Evolutionary conservation across 2,797 vertebrate species (phyloP), one percentile per base, ranked within the genome.

Genomic region (Dryobates pubescens): DNA sequence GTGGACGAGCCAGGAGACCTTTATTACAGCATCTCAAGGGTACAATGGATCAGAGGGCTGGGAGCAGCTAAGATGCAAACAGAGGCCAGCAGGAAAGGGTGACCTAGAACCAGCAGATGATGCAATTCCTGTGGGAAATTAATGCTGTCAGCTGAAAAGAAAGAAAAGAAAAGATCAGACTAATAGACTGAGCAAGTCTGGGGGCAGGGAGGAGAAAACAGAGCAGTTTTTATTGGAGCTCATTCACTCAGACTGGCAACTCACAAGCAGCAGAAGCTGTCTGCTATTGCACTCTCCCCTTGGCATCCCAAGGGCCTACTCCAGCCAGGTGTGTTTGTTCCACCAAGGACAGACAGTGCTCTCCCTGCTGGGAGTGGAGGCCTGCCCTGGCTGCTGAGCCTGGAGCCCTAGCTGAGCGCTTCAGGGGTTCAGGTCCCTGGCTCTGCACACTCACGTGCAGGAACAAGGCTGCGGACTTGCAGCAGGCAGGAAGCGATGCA

Each of bases 11-110:
- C 91, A 94, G 82, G 92, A 13, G 36, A 96, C 41, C 47, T 96
- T 97, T 96, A 97, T 96, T 97, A 90, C 59, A 95, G 75, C 85
- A 85, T 92, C 95, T 96, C 89, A 96, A 93, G 93, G 94, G 94
- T 87, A 96, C 89, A 96, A 67, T 84, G 51, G 81, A 38, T 93
- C 89, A 86, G 69, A 87, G 63, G 82, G 67, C 70, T 79, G 84
- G 53, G 68, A 87, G 91, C 86, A 91, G 82, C 63, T 59, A 86
- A 83, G 90, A 95, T 63, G 86, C 89, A 91, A 88, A 87, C 13
- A 49, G 72, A 64, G 62, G 70, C 72, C 86, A 81, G 72, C 36
- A 86, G 63, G 72, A 81, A 93, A 92, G 68, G 89, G 34, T 56
- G 92, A 90, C 75, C 82, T 78, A 82, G 47, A 90, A 72, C 49